Evolutionary conservation across 2,888 invertebrate species (phyloP).

Genomic region (Acrobasis repandana): DNA sequence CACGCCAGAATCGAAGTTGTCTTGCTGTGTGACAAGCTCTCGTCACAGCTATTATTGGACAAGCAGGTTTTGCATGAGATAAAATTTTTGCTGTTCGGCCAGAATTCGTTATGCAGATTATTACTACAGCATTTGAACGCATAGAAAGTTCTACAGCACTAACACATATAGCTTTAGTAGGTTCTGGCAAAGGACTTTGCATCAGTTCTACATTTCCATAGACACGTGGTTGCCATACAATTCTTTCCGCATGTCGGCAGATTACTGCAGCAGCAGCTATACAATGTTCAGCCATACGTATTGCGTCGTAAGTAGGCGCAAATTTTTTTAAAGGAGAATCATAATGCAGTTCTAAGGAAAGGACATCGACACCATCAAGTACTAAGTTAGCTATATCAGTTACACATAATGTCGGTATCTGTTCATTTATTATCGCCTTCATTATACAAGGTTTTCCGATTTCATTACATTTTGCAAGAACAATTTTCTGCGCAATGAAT

Average conservation of each 20-base stretch:
- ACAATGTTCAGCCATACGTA: conserved; percentile 85
- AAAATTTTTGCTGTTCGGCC: conserved; percentile 87
- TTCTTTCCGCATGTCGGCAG: conserved; percentile 93
- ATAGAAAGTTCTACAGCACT: conserved; percentile 69
- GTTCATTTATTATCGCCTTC: conserved; percentile 93
- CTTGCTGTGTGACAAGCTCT: conserved; percentile 86
- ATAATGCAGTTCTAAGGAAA: conserved; percentile 87
- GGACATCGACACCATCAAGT: conserved; percentile 94
- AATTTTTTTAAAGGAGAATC: conserved; percentile 68
- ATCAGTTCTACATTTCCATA: conserved; percentile 87
- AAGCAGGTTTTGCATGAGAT: conserved; percentile 86
- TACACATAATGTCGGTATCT: conserved; percentile 89
- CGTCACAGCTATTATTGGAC: conserved; percentile 90
- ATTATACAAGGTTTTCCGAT: conserved; percentile 94
- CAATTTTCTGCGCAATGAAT: conserved; percentile 93
- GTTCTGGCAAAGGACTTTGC: conserved; percentile 81
- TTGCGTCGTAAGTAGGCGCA: conserved; percentile 54
- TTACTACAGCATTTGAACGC: conserved; percentile 69
- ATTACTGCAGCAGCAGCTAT: conserved; percentile 88
- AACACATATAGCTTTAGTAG: conserved; percentile 78
- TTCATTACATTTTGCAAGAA: conserved; percentile 92
- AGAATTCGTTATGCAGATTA: conserved; percentile 90
- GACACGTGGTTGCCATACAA: conserved; percentile 90
- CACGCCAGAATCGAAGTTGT: conserved; percentile 80
- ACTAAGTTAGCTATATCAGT: conserved; percentile 96